Evolutionary conservation across 1,140 invertebrate species (phyloP), one percentile per base, ranked within the genome.

Genomic region (Bombus waltoni): DNA sequence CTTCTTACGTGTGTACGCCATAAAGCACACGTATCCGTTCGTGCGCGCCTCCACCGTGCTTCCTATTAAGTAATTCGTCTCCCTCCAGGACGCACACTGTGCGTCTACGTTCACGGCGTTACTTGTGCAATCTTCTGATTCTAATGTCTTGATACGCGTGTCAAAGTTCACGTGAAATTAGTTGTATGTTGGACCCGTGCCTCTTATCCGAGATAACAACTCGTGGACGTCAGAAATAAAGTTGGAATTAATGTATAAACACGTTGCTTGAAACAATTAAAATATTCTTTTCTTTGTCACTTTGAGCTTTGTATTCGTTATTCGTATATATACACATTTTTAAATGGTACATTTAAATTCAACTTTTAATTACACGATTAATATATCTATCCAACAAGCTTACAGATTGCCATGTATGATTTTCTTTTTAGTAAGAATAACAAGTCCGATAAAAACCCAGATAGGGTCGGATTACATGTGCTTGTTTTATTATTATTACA

Each of bases 1-100:
- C 92, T 93, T 88, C 87, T 75, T 77, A 35, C 81, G 68, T 90
- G 80, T 35, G n/a, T 53, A 71, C 8, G 22, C 22, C 44, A 40
- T 25, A 38, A 59, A 47, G 35, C 25, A 10, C 47, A 4, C 38
- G 79, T 57, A 38, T 75, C 32, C 47, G 83, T 87, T 78, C 87
- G 83, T 87, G 32, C 28, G 35, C 53, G 38, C 15, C 13, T 65
- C 57, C 38, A 53, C 22, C 38, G 1, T 28, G 18, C 32, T 59
- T 22, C 47, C 44, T n/a, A 59, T 59, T 79, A 44, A 70, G 65
- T 78, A 68, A 79, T 59, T 84, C 72, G 35, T 65, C 74, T 53
- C 25, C 71, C 13, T n/a, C 5, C 32, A 9, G 10, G 42, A 44
- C 18, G 65, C 35, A 70, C 47, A 53, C 47, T 53, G 47, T 22